Base-by-base conservation (phyloP, 2,797 vertebrate genomes). In the Helarctos malayanus region DNA sequence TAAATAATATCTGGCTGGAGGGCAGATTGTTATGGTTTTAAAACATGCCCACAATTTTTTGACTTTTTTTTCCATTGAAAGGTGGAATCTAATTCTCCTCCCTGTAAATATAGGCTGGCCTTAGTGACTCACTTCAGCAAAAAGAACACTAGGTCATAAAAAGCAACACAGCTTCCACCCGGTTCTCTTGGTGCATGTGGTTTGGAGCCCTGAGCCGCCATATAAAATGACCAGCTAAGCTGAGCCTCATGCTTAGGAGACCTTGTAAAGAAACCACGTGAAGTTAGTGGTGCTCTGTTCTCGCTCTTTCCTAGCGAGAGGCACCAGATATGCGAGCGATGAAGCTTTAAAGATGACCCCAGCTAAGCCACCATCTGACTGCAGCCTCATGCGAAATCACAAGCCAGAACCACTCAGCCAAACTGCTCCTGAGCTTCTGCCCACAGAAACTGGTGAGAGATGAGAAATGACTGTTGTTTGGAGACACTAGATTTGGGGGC, bases 1-100 rank as follows among this genome's bases (percentile, higher is more conserved):
- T 61, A 90, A 38, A 84, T 35, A 89, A 94, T 57, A 57, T 73
- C 13, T 71, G 81, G 35, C 56, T 35, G 19, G 75, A 83, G 35
- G 71, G 35, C 11, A 82, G 41, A 6, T 18, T 92, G 25, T 38
- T 54, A 19, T 11, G 6, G 38, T 73, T 85, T 96, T 96, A 89
- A 86, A 96, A 73, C 12, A 68, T 89, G 80, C 15, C 12, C 52
- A 59, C 59, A 69, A 68, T 86, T 95, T 61, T 95, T 96, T 95
- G 49, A 63, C 41, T 88, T 38, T 32, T 49, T 93, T 49, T 91
- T 82, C 59, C 45, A 90, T 75, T 81, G 54, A 83, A 94, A 52
- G 68, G 5, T 86, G 52, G 63, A 85, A 29, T 93, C 79, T 82
- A 63, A 85, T 79, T 96, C 49, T 71, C 85, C 78, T 88, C 18